Conservation (phyloP, 1,140 invertebrate genomes). For the Heliconius hermathena region DNA sequence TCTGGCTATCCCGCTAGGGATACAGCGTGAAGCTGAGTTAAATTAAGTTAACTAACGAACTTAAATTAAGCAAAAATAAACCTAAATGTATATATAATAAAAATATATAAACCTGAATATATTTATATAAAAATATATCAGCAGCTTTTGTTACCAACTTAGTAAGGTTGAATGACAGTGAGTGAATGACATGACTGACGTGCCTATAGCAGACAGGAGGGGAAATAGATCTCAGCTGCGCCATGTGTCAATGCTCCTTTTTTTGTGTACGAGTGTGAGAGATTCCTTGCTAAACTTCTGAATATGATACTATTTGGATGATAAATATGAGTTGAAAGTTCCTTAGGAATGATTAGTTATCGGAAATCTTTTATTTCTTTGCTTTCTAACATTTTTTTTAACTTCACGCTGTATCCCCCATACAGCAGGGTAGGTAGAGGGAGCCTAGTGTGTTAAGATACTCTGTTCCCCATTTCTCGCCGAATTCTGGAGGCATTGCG, state of each 20-base stretch:
- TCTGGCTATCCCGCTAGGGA: no score
- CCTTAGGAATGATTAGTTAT: background rate
- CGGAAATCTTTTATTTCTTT: background rate
- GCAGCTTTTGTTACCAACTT: background rate
- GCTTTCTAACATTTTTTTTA: background rate
- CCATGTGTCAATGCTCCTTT: constrained; percentile 23
- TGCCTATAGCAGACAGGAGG: background rate
- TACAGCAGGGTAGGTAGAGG: no score
- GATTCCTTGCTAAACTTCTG: constrained; percentile 5
- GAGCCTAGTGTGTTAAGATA: no score
- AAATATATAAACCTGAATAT: background rate
- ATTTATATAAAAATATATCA: background rate
- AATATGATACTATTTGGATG: background rate
- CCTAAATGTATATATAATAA: no score
- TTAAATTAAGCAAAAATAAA: no score
- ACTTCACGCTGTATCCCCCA: no score
- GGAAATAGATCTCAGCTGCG: constrained; percentile 25
- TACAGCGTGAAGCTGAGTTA: no score
- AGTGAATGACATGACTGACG: constrained; percentile 25
- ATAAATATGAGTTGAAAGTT: background rate
- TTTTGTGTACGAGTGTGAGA: constrained; percentile 8
- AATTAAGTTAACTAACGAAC: no score
- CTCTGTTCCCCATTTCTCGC: no score
- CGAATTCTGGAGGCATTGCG: no score
- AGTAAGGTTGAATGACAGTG: constrained; percentile 21